Evolutionary conservation across 2,797 vertebrate species (phyloP).

Genomic region (Girardinus metallicus): DNA sequence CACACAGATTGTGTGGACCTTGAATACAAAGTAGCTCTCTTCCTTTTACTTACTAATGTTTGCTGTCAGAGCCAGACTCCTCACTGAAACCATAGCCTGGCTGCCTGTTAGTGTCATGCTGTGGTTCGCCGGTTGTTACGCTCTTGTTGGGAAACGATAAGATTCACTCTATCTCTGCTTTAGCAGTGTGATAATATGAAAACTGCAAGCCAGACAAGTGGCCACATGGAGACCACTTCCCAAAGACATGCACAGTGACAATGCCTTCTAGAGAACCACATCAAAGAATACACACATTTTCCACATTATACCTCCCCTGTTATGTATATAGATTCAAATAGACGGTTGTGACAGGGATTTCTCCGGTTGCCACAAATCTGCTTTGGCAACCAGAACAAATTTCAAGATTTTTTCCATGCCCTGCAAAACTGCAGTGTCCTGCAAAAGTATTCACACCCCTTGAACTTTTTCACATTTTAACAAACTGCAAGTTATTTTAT

Average conservation of each 20-base stretch:
- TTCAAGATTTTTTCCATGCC: too few relatives aligned
- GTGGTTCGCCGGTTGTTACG: conserved; percentile 11
- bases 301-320: neutral
- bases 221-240: neutral
- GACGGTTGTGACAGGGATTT: neutral
- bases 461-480: neutral
- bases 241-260: conserved; percentile 23
- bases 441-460: neutral
- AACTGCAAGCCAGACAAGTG: conserved; percentile 20
- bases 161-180: conserved; percentile 10
- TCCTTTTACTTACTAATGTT: conserved; percentile 20
- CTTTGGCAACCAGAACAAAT: neutral
- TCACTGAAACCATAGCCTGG: conserved; percentile 10
- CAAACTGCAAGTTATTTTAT: neutral
- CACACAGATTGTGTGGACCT: conserved; percentile 15
- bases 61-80: conserved; percentile 11
- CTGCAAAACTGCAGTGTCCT: neutral
- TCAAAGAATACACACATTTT: conserved; percentile 18
- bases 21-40: conserved; percentile 16
- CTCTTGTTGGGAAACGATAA: conserved; percentile 10
- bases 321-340: neutral
- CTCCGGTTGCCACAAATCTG: neutral
- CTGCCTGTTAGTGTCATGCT: conserved; percentile 9
- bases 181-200: conserved; percentile 8
- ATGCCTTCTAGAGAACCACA: conserved; percentile 54